Evolutionary conservation across 1,140 invertebrate species (phyloP), one percentile per base, ranked within the genome.

Genomic region (Macrostomum lignano): DNA sequence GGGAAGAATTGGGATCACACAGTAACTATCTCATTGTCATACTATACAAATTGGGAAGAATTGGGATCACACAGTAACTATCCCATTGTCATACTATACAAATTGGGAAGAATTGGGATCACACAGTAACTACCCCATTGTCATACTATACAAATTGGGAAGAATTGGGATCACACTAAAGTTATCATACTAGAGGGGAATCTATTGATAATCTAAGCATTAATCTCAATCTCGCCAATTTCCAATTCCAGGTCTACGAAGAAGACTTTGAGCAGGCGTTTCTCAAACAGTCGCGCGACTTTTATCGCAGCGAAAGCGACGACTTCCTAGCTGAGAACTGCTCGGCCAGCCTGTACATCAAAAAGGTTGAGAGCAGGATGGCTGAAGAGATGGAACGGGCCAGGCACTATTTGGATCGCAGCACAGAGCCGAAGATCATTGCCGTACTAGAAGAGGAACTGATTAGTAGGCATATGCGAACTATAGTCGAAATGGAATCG

Each of bases 401-500:
- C 2, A 82, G 81, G 39, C 78, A 91, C 57, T 98, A 98, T 65
- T 64, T 98, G 24, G 91, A 96, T 57, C 78, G 86, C 56, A 74
- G 73, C 22, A 98, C 88, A 4, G 86, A 96, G 58, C 67, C 71
- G 30, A 66, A 74, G 35, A 84, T 98, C 46, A 81, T 96, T 7
- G 70, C 50, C 56, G 86, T 96, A 31, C 72, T 98, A 19, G 84
- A 96, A 61, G 73, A 88, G 50, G 84, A 94, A 56, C 64, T 98
- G 33, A 94, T 96, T 46, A 82, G 81, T 49, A 76, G 79, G 49
- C 84, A 99, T 58, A 94, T 99, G 82, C 81, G 84, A 51, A 91
- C 84, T 10, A 88, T 98, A 47, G 79, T 93, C 13, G 79, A 91
- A 69, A 96, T 98, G 86, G 84, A 93, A 61, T 94, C 96, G 55